Percentiles rank a stretch among this genome's conserved stretches.
Evolutionary conservation across 2,797 vertebrate species (phyloP).

Genomic region (Enteromius unitaeniatus): DNA sequence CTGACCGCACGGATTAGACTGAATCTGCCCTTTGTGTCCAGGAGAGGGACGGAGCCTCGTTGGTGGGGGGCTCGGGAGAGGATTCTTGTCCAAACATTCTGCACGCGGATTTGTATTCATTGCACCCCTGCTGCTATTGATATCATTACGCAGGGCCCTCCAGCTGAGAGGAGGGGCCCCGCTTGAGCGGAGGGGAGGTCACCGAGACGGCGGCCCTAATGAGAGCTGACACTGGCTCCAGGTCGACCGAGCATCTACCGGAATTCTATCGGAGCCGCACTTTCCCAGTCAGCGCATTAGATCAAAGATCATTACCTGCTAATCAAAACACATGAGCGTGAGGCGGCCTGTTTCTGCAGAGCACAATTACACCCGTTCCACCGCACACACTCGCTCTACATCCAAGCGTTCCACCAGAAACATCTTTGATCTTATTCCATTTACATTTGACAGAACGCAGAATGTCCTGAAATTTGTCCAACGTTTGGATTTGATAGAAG

Average conservation of each 20-base stretch:
- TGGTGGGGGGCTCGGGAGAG: slow-evolving; percentile 64
- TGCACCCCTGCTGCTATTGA: slow-evolving; percentile 86
- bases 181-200: slow-evolving; percentile 75
- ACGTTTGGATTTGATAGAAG: no score
- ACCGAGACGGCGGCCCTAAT: slow-evolving; percentile 84
- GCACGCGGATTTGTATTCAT: slow-evolving; percentile 88
- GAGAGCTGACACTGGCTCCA: slow-evolving; percentile 97
- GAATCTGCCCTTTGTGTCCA: slow-evolving; percentile 66
- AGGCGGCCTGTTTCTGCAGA: slow-evolving; percentile 65
- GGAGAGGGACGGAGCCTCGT: slow-evolving; percentile 30
- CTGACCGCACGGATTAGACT: slow-evolving; percentile 61
- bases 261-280: slow-evolving; percentile 82
- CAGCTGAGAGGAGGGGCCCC: slow-evolving; percentile 77
- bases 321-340: slow-evolving; percentile 82
- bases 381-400: not conserved
- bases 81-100: slow-evolving; percentile 89
- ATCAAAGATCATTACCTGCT: slow-evolving; percentile 87
- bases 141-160: slow-evolving; percentile 86
- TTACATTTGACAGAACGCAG: not conserved
- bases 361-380: not conserved
- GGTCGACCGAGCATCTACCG: slow-evolving; percentile 82
- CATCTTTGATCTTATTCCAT: not conserved
- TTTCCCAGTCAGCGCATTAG: slow-evolving; percentile 84
- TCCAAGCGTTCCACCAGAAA: not conserved
- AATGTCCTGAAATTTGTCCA: no score